Percentiles rank a stretch among this genome's conserved stretches.
These are phyloP conservation scores for Galbula dea DNA, from an alignment of 2,113 vertebrate genomes.

Conservation along the genomic window DNA sequence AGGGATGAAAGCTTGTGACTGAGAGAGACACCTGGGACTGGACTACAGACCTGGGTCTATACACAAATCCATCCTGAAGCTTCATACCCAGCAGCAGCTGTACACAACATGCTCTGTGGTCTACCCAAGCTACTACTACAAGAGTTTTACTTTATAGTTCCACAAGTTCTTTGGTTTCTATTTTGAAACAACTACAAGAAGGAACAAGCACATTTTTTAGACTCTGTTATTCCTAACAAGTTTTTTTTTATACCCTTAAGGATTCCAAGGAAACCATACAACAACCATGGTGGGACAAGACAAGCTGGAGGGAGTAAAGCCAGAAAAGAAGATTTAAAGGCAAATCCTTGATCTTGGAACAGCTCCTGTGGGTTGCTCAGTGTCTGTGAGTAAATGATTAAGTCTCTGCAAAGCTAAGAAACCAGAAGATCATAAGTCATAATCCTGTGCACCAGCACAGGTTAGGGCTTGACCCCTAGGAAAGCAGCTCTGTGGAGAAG, in stretches of 20 bases:
- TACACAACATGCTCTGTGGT: not conserved
- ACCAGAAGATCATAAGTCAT: not conserved
- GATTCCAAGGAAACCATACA: not conserved
- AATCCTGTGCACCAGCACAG: too few relatives aligned
- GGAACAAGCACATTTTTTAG: not conserved
- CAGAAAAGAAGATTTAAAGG: not conserved
- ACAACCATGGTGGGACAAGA: not conserved
- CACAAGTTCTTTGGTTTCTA: not conserved
- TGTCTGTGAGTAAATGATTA: not conserved
- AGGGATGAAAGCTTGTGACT: not conserved
- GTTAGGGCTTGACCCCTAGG: too few relatives aligned
- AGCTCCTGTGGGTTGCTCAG: not conserved
- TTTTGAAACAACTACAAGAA: not conserved
- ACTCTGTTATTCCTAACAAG: not conserved
- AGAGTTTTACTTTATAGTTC: not conserved
- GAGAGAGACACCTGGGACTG: too few relatives aligned
- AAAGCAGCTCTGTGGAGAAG: too few relatives aligned
- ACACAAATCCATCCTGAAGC: fast-evolving
- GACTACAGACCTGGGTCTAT: not conserved
- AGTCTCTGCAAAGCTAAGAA: not conserved
- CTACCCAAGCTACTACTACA: not conserved
- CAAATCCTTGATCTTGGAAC: not conserved
- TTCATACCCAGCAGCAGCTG: not conserved
- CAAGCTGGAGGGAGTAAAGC: not conserved
- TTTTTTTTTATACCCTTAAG: not conserved